These are phyloP conservation scores for Amphipyra berbera DNA, from an alignment of 2,888 invertebrate species.

Conservation along the genomic window DNA sequence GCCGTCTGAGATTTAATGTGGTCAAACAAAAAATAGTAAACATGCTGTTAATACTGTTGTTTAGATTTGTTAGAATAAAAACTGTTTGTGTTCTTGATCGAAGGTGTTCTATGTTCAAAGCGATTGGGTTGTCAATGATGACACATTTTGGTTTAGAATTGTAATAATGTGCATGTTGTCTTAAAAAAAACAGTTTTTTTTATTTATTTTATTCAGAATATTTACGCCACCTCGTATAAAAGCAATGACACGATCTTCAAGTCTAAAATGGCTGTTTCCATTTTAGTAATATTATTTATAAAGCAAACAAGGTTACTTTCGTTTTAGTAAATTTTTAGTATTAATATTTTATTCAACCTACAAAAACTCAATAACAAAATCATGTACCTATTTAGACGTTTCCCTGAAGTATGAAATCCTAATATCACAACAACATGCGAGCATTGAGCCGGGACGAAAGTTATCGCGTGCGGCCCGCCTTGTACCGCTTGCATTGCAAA, in stretches of 20 bases:
- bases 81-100: conserved; percentile 3
- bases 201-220: not conserved
- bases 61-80: conserved; percentile 3
- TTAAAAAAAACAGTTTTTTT: too few relatives aligned
- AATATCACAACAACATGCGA: conserved; percentile 6
- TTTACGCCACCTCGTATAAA: not conserved
- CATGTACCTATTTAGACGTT: not conserved
- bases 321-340: not conserved
- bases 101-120: not conserved
- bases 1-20: conserved; percentile 2
- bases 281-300: not conserved
- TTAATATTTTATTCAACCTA: not conserved
- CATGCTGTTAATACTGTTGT: conserved; percentile 9
- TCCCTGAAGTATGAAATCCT: conserved; percentile 1
- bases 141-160: too few relatives aligned
- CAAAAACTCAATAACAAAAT: not conserved
- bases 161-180: too few relatives aligned
- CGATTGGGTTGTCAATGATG: not conserved
- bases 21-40: conserved; percentile 27
- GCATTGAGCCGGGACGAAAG: conserved; percentile 33
- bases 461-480: conserved; percentile 48
- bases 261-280: not conserved
- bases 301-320: not conserved
- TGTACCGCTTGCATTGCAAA: conserved; percentile 43
- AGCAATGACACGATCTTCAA: not conserved